Evolutionary conservation across 2,797 vertebrate species (phyloP).

Genomic region (Ctenochaetus hawaiiensis): DNA sequence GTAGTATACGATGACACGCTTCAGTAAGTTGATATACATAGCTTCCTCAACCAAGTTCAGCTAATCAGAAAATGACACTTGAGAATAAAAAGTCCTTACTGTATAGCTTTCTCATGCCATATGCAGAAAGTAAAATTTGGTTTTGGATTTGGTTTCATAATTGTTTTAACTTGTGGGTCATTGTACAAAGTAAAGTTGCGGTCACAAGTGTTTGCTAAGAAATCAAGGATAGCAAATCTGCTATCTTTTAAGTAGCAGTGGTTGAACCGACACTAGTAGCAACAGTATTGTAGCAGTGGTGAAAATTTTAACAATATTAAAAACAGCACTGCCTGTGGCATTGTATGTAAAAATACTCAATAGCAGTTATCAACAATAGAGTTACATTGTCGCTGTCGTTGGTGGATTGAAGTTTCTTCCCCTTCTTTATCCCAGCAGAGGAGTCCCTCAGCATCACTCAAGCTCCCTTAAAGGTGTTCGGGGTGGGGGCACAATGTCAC

Average conservation of each 20-base stretch:
- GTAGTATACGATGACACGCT: neutral
- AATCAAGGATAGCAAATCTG: neutral
- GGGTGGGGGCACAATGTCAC: conserved; percentile 83
- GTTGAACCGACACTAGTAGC: neutral
- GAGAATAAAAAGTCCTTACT: neutral
- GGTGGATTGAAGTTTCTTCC: conserved; percentile 34
- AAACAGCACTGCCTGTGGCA: conserved; percentile 1
- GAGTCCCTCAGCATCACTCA: conserved; percentile 49
- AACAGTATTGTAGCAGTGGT: neutral
- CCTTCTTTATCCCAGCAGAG: conserved; percentile 52
- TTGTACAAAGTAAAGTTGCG: neutral
- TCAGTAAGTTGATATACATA: no score
- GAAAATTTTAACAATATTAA: neutral
- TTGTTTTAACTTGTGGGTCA: neutral
- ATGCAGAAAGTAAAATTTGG: neutral
- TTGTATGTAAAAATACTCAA: conserved; percentile 3
- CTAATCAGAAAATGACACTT: no score
- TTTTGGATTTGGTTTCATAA: neutral
- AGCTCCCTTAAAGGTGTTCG: conserved; percentile 63
- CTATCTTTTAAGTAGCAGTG: neutral
- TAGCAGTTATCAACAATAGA: conserved; percentile 7
- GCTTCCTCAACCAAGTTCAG: no score
- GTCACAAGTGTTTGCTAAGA: no score
- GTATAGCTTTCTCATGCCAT: neutral
- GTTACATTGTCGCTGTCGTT: conserved; percentile 26